phyloP scores from a whole-genome alignment of 2,888 invertebrate genomes.

The Drosophila sordidula region DNA sequence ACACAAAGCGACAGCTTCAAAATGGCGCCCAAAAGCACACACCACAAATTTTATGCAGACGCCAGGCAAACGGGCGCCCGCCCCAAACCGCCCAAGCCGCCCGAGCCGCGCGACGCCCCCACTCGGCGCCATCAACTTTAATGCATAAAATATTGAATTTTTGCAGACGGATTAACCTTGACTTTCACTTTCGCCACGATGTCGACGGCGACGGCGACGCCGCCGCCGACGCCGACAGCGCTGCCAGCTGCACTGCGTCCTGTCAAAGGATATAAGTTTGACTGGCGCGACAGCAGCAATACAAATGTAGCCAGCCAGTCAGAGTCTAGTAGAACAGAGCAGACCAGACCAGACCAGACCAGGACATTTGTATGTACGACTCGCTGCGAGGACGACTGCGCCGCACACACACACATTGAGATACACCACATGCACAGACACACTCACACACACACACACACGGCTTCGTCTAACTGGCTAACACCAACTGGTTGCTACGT shows the following conservation, averaged over 20 bases:
- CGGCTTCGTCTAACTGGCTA: conserved; percentile 70
- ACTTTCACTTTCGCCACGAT: conserved; percentile 83
- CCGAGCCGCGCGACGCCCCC: background rate
- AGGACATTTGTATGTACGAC: conserved; percentile 80
- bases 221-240: conserved; percentile 12
- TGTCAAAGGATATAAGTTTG: conserved; percentile 83
- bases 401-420: conserved; percentile 23
- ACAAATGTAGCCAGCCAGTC: conserved; percentile 66
- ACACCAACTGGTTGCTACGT: conserved; percentile 62
- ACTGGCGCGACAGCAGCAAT: conserved; percentile 77
- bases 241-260: conserved; percentile 68
- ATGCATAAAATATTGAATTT: conserved; percentile 83
- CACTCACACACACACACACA: conserved; percentile 15
- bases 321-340: conserved; percentile 35
- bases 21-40: conserved; percentile 79
- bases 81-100: background rate
- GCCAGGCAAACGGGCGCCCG: conserved; percentile 1
- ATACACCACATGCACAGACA: conserved; percentile 17
- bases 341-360: conserved; percentile 41
- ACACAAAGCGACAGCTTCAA: conserved; percentile 49
- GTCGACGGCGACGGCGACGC: conserved; percentile 31
- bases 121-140: conserved; percentile 73
- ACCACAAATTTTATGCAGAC: conserved; percentile 60
- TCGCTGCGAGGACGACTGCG: conserved; percentile 53
- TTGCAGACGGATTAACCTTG: conserved; percentile 85